Evolutionary conservation across 2,113 vertebrate species (phyloP).

Genomic region (Zosterops borbonicus): DNA sequence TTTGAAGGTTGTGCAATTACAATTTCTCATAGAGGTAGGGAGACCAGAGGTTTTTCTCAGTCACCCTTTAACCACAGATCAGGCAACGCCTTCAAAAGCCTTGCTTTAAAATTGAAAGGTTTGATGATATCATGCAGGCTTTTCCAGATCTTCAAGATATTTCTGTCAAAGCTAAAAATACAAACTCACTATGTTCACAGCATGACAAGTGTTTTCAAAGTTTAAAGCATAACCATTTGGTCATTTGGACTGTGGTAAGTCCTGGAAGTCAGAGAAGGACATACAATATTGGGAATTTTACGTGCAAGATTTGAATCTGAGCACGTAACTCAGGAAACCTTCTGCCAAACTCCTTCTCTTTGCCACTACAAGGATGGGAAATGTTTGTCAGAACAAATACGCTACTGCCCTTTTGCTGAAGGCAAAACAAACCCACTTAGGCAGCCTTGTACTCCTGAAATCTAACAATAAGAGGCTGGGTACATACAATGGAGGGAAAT

Average conservation of each 20-base stretch:
- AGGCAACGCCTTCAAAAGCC: background rate
- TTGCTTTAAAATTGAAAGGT: background rate
- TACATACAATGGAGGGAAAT: background rate
- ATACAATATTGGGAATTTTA: background rate
- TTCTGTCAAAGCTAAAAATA: slow-evolving; percentile 4
- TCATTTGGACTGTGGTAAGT: background rate
- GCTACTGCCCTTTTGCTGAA: background rate
- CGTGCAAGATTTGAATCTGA: background rate
- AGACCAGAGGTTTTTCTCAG: background rate
- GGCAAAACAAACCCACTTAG: slow-evolving; percentile 11
- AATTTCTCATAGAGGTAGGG: background rate
- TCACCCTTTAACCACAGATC: background rate
- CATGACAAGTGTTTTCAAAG: background rate
- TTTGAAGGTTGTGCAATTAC: background rate
- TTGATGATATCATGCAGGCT: background rate
- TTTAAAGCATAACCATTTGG: background rate
- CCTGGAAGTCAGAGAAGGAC: background rate
- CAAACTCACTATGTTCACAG: background rate
- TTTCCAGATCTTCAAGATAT: background rate
- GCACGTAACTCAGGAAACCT: background rate
- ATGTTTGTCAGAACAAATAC: slow-evolving; percentile 17
- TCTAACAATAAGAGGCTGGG: slow-evolving; percentile 26
- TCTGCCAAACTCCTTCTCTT: background rate
- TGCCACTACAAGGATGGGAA: background rate
- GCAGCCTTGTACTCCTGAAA: background rate